Percentiles rank a stretch among this genome's conserved stretches.
Conservation (phyloP, 2,888 invertebrate species). For the Drosophila setosimentum region DNA sequence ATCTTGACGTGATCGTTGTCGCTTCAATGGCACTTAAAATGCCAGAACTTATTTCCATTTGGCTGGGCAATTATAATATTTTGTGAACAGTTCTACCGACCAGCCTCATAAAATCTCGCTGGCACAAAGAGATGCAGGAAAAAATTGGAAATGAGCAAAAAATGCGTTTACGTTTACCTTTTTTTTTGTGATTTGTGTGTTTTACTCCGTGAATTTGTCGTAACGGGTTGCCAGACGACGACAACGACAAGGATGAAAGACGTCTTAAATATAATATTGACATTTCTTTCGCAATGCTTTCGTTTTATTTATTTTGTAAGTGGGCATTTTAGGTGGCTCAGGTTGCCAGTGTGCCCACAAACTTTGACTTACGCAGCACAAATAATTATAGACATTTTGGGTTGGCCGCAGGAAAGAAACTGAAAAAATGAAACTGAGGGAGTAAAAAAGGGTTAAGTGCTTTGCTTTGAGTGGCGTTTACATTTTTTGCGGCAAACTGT, state of each 20-base stretch:
- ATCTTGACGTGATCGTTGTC: slow-evolving; percentile 60
- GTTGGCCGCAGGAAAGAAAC: slow-evolving; percentile 23
- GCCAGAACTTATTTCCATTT: slow-evolving; percentile 80
- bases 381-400: slow-evolving; percentile 78
- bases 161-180: slow-evolving; percentile 68
- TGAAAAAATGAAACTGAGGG: slow-evolving; percentile 1
- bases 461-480: slow-evolving; percentile 62
- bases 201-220: slow-evolving; percentile 70
- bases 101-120: slow-evolving; percentile 29
- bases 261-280: slow-evolving; percentile 79
- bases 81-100: slow-evolving; percentile 48
- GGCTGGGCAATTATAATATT: slow-evolving; percentile 81
- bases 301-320: slow-evolving; percentile 18
- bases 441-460: slow-evolving; percentile 73
- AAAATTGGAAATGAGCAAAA: slow-evolving; percentile 25
- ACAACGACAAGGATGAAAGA: slow-evolving; percentile 43
- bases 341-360: slow-evolving; percentile 55
- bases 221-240: slow-evolving; percentile 55
- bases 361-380: slow-evolving; percentile 77
- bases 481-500: slow-evolving; percentile 72
- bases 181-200: slow-evolving; percentile 67
- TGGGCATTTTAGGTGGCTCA: slow-evolving; percentile 36
- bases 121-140: slow-evolving; percentile 33
- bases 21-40: slow-evolving; percentile 72
- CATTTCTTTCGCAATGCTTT: slow-evolving; percentile 67